Evolutionary conservation across 2,888 invertebrate species (phyloP), one percentile per base, ranked within the genome.

Genomic region (Baccha elongata): DNA sequence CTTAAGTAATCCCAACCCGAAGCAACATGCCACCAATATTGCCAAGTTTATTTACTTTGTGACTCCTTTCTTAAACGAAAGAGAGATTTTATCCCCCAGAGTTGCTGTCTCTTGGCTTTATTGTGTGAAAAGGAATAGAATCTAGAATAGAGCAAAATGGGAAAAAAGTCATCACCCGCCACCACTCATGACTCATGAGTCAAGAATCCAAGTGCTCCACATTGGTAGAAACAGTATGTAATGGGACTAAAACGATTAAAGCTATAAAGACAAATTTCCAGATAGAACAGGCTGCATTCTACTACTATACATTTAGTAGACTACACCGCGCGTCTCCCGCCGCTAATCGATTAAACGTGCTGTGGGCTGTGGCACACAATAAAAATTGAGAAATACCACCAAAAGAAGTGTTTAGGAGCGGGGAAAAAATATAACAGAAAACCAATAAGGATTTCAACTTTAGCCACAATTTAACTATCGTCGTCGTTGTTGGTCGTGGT

Each of bases 331-430:
- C 69, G 64, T 40, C 23, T 23, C 40, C n/a, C n/a, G n/a, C 72
- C 21, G 44, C 67, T 83, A 83, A 78, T 83, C 83, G 83, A 83
- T 83, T 78, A 73, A 83, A 83, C 78, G 72, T 73, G 76, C 72
- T 78, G n/a, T n/a, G n/a, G n/a, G n/a, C n/a, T n/a, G 26, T 64
- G 68, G 73, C 44, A 55, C 42, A 73, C 83, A 83, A 78, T 78
- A 68, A 83, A 76, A n/a, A 68, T 64, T 53, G 37, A 71, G 29
- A 62, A 79, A 53, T 55, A 37, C 62, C 55, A 58, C 74, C 53
- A 69, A 67, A 53, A 29, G 29, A 19, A 15, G 19, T 15, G 48
- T 4, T 26, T 35, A 42, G 8, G 6, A 40, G 40, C 26, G 11
- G 23, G 32, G 40, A 26, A 71, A 50, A 60, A 32, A 6, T n/a